Evolutionary conservation across 1,140 invertebrate genomes (phyloP), one percentile per base, ranked within the genome.

Genomic region (Apis cerana): DNA sequence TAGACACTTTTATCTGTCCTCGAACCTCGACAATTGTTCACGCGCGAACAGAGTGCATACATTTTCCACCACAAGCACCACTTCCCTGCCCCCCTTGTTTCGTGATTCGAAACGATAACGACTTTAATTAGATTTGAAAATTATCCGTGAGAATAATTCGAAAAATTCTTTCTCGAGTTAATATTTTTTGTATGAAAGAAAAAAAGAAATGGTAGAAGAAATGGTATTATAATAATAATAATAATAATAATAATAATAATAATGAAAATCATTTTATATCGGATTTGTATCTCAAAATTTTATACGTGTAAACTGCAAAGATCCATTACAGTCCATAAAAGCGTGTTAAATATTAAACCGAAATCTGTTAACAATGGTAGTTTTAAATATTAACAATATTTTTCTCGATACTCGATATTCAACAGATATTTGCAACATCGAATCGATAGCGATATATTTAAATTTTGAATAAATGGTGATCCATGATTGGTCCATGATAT

Each of bases 1-100:
- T 75, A 48, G 56, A 75, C 71, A 23, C 52, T 75, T 75, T 75
- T 75, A 75, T 61, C 71, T 59, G 71, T 61, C 33, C 71, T 23
- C 23, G 15, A 27, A 27, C 71, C 15, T 17, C 54, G n/a, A 48
- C 56, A 48, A 17, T 43, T 13, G 71, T 75, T 23, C 56, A 33
- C n/a, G 19, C 23, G 13, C 48, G n/a, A 3, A 50, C 2, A 21
- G 33, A n/a, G 15, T 43, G 17, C 10, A 2, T 27, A 5, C 17
- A 54, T 27, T 27, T 71, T 19, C 8, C 21, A 48, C 17, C 17
- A 9, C 19, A 2, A 10, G 17, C 56, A 27, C 8, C n/a, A n/a
- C n/a, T 33, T 33, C 33, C 33, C 33, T 33, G 33, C 19, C 19
- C 58, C 5, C 10, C 27, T 64, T 27, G 23, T 17, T 1, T 19